A percentile compares a stretch with the other conserved stretches of the same genome.
These are phyloP conservation scores for Sander lucioperca DNA, from an alignment of 2,113 vertebrate species.

Conservation along the genomic window DNA sequence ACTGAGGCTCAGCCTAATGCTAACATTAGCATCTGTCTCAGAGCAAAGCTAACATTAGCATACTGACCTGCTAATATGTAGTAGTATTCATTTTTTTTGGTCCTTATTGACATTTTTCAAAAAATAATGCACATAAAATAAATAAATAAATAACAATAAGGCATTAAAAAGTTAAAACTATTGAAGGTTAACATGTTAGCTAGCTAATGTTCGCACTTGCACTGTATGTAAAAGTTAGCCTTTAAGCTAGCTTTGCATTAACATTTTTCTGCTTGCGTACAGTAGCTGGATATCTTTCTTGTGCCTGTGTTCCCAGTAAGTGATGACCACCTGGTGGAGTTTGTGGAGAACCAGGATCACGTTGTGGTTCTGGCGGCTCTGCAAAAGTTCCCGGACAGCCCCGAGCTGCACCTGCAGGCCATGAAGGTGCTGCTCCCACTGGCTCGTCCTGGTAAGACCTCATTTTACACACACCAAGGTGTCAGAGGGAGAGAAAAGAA, in stretches of 20 bases:
- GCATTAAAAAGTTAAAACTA: no score
- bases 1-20: neutral
- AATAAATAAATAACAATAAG: no score
- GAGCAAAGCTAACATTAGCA: neutral
- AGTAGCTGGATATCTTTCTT: neutral
- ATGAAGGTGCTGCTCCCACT: slow-evolving; percentile 90
- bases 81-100: no score
- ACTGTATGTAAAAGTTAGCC: neutral
- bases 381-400: slow-evolving; percentile 85
- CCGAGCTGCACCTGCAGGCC: slow-evolving; percentile 87
- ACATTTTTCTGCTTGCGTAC: neutral
- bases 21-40: neutral
- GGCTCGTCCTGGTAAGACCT: slow-evolving; percentile 87
- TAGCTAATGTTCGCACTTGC: no score
- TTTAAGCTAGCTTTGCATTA: neutral
- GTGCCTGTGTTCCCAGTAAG: slow-evolving; percentile 82
- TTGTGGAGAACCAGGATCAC: slow-evolving; percentile 95
- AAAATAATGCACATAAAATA: no score
- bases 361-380: slow-evolving; percentile 86
- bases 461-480: no score
- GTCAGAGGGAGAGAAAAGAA: neutral
- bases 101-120: no score
- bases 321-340: slow-evolving; percentile 91
- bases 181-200: no score
- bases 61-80: neutral